phyloP scores from a whole-genome alignment of 64 coral and sea anemone species.

The Montipora cactus region DNA sequence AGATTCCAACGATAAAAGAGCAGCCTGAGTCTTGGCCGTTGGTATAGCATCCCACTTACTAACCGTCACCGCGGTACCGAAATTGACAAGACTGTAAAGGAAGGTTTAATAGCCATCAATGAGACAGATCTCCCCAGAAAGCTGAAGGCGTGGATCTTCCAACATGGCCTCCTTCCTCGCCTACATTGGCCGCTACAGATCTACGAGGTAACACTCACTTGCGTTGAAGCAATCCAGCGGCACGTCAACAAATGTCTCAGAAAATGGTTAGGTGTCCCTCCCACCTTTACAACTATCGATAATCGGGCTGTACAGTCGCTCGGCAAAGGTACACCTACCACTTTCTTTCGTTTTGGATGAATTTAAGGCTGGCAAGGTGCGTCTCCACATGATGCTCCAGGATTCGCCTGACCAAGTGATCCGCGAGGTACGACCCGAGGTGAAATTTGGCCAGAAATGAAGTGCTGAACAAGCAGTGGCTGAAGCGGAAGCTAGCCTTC shows the following conservation, averaged over 20 bases:
- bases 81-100: background rate
- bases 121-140: background rate
- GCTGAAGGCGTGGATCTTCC: background rate
- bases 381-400: background rate
- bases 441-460: conserved; percentile 1
- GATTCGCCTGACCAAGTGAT: background rate
- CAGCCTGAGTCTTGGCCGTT: conserved; percentile 18
- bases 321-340: conserved; percentile 9
- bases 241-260: conserved; percentile 2
- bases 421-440: background rate
- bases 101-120: background rate
- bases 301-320: background rate
- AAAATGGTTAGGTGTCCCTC: too few species aligned
- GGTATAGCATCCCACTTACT: conserved; percentile 31
- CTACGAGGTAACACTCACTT: conserved; percentile 13
- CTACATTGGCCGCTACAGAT: background rate
- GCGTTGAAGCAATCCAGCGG: background rate
- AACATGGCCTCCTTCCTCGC: conserved; percentile 6
- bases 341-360: background rate
- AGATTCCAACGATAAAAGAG: background rate
- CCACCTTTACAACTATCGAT: too few species aligned
- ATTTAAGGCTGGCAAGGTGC: conserved; percentile 5
- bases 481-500: conserved; percentile 14
- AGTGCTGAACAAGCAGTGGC: conserved; percentile 1
- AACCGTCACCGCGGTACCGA: conserved; percentile 25